phyloP scores from a whole-genome alignment of 2,888 invertebrate species.

The Julus scanicus region DNA sequence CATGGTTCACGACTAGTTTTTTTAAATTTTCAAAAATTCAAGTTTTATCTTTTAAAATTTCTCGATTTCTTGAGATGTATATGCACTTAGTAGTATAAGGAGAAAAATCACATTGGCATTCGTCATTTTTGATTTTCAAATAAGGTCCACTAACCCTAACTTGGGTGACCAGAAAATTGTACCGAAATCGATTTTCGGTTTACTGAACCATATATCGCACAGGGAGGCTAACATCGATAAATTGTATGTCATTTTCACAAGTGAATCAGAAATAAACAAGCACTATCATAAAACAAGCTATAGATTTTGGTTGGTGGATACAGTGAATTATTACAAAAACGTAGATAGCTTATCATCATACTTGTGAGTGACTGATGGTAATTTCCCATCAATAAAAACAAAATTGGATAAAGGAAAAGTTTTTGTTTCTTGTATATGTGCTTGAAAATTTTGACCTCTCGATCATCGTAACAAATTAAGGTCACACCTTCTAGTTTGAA shows the following conservation, averaged over 20 bases:
- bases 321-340: neutral
- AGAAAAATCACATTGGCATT: neutral
- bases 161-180: neutral
- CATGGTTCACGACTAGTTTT: too few species aligned
- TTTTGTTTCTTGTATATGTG: too few species aligned
- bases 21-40: too few species aligned
- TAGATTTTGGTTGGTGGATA: neutral
- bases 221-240: conserved; percentile 5
- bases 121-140: neutral
- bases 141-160: too few species aligned
- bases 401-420: too few species aligned
- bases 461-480: too few species aligned
- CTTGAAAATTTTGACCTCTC: too few species aligned
- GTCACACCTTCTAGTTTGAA: too few species aligned
- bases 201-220: neutral
- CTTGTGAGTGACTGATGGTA: neutral
- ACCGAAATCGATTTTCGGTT: conserved; percentile 13
- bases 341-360: neutral
- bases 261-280: conserved; percentile 13
- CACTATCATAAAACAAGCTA: neutral
- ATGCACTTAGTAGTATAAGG: neutral
- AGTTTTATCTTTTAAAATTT: neutral
- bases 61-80: neutral
- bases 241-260: neutral
- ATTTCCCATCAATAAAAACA: neutral